These are phyloP conservation scores for Tinamus guttatus DNA, from an alignment of 2,113 vertebrate species.

Conservation along the genomic window DNA sequence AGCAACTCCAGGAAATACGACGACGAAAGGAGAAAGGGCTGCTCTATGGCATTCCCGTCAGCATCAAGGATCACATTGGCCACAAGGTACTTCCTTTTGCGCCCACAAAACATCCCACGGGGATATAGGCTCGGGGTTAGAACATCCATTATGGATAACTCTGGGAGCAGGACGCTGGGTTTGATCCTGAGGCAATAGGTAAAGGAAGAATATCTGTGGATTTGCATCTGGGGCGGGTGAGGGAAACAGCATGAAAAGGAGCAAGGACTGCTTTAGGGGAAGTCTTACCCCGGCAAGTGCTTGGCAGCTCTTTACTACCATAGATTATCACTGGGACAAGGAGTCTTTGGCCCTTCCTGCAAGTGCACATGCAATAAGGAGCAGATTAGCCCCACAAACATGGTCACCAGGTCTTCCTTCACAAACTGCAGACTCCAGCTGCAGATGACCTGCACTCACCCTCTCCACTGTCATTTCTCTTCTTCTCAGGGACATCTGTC, in stretches of 20 bases:
- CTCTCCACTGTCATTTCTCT: not conserved
- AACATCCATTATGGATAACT: not conserved
- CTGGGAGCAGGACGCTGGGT: not conserved
- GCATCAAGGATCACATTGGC: constrained; percentile 85
- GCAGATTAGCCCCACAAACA: not conserved
- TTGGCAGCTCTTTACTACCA: not conserved
- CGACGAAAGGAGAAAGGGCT: constrained; percentile 70
- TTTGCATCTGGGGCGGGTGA: not conserved
- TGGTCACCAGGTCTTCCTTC: not conserved
- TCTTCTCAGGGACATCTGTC: constrained; percentile 79
- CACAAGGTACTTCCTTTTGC: constrained; percentile 74
- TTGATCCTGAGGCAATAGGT: not conserved
- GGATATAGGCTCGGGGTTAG: not conserved
- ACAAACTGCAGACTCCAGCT: not conserved
- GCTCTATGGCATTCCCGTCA: constrained; percentile 85
- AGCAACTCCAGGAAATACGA: constrained; percentile 75
- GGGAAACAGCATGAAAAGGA: not conserved
- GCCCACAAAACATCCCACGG: fast-evolving
- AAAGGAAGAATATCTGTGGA: not conserved
- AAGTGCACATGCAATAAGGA: not conserved
- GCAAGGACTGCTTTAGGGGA: not conserved
- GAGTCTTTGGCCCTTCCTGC: not conserved
- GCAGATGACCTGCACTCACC: fast-evolving
- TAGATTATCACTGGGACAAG: not conserved
- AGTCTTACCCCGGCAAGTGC: not conserved